phyloP scores from a whole-genome alignment of 64 coral and sea anemone species.

The Dendronephthya gigantea region DNA sequence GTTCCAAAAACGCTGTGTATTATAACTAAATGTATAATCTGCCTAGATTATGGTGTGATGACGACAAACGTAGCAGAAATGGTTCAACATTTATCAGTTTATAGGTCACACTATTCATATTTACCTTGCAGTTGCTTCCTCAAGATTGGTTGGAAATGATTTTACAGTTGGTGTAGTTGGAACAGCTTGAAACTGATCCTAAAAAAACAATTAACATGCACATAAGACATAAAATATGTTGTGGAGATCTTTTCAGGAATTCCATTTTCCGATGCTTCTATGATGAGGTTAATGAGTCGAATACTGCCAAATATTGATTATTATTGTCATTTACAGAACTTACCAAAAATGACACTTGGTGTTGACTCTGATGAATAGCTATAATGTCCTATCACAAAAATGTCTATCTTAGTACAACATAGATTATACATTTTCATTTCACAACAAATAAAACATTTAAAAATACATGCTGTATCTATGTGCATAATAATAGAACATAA shows the following conservation, averaged over 20 bases:
- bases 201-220: neutral
- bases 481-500: too few relatives aligned
- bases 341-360: slow-evolving; percentile 7
- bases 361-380: slow-evolving; percentile 1
- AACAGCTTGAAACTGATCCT: slow-evolving; percentile 80
- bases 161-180: slow-evolving; percentile 98
- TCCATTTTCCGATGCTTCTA: too few relatives aligned
- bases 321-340: neutral
- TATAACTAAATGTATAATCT: too few relatives aligned
- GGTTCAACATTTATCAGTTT: neutral
- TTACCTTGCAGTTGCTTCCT: slow-evolving; percentile 44
- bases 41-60: too few relatives aligned
- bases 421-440: neutral
- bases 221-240: too few relatives aligned
- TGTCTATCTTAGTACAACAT: neutral
- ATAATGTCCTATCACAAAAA: neutral
- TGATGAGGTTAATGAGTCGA: too few relatives aligned
- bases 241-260: too few relatives aligned
- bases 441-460: too few relatives aligned
- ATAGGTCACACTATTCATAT: neutral
- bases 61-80: neutral
- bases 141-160: slow-evolving; percentile 54
- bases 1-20: too few relatives aligned
- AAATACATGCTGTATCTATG: too few relatives aligned
- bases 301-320: neutral